Evolutionary conservation across 2,888 invertebrate genomes (phyloP), one percentile per base, ranked within the genome.

Genomic region (Petrolisthes manimaculis): DNA sequence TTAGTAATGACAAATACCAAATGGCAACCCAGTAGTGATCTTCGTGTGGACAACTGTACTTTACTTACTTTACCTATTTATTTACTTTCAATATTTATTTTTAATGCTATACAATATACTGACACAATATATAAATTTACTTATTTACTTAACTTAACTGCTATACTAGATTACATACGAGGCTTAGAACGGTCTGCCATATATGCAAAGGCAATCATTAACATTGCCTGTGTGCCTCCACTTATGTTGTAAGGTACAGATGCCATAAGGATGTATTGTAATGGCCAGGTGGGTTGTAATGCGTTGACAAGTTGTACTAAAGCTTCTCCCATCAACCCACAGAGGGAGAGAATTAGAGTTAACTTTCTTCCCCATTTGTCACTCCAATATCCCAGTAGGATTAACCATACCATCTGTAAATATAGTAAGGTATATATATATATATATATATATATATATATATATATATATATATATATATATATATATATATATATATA

Each of bases 331-430:
- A 84, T 74, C 5, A 91, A 71, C 54, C 86, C 78, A 21, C 71
- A 14, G 21, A 91, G 85, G 51, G 86, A 88, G 56, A 89, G 12
- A 5, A 91, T 79, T 56, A 91, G 71, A 5, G 91, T 89, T 6
- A 80, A 21, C 51, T 81, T 74, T 9, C 89, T 84, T 5, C 89
- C 89, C 61, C 78, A 84, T 1, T 69, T 77, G 78, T 91, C 91
- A 61, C 91, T 88, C 91, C 91, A 91, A n/a, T 86, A 83, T 8
- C 89, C 91, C 37, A 91, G 84, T 71, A 86, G 71, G 54, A 89
- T 79, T 54, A 88, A 82, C 56, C 88, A 88, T 6, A 89, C 86
- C 24, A 89, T 83, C 91, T 91, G 80, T 6, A 8, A 55, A 56
- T 37, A 37, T 37, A 37, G 37, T 37, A 37, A 0, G 37, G 37